Evolutionary conservation across 2,888 invertebrate genomes (phyloP).

Genomic region (Melieria crassipennis): DNA sequence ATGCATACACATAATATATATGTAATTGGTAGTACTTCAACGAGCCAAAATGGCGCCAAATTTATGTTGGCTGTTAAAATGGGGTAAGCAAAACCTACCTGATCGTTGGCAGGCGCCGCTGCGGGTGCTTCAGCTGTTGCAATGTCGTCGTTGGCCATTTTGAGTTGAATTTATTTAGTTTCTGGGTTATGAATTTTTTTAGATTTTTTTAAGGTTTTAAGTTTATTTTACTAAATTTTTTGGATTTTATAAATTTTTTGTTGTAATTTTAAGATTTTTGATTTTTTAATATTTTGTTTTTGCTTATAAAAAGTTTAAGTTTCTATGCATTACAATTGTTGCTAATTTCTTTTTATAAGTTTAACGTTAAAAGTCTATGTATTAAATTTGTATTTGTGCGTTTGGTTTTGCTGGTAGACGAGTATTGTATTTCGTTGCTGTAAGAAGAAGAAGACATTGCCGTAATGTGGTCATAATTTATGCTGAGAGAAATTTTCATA

Average conservation of each 20-base stretch:
- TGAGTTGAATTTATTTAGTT: constrained; percentile 19
- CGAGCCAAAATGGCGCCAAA: neutral
- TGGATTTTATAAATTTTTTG: constrained; percentile 9
- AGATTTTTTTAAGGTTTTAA: neutral
- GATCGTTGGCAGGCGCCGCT: constrained; percentile 26
- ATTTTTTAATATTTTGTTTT: neutral
- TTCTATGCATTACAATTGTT: neutral
- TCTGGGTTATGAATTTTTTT: constrained; percentile 7
- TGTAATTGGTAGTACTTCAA: neutral
- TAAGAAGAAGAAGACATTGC: constrained; percentile 24
- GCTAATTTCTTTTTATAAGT: neutral
- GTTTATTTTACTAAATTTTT: neutral
- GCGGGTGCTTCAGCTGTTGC: constrained; percentile 10
- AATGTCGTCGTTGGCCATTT: constrained; percentile 10
- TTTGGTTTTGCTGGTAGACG: neutral
- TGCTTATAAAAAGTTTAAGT: neutral
- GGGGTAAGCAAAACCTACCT: constrained; percentile 19
- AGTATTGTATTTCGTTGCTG: constrained; percentile 21
- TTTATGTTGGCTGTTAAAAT: constrained; percentile 1
- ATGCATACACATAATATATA: no score
- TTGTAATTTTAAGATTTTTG: neutral
- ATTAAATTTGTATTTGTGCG: constrained; percentile 11
- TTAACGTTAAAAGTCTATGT: constrained; percentile 3
- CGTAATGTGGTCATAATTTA: neutral
- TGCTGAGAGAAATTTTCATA: constrained; percentile 1